Conservation (phyloP, 2,797 vertebrate genomes). For the Petrocephalus sullivani region DNA sequence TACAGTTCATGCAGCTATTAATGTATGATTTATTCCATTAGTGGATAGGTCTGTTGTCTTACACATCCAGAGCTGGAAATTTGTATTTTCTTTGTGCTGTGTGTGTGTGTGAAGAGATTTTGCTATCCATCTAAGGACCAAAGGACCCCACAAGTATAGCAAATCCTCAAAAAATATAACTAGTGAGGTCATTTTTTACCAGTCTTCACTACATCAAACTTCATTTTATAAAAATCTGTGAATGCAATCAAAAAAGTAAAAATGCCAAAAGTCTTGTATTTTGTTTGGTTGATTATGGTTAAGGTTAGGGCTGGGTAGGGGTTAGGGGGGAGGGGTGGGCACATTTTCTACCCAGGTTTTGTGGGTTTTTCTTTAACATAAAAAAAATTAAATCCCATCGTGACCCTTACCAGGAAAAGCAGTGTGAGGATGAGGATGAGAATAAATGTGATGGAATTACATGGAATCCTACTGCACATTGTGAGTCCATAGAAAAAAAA, state of each 20-base stretch:
- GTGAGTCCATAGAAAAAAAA: not conserved
- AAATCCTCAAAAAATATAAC: too few relatives aligned
- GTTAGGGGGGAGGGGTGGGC: not conserved
- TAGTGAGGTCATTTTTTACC: too few relatives aligned
- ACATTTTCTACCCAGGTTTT: not conserved
- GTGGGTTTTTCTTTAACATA: not conserved
- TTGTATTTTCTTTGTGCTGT: too few relatives aligned
- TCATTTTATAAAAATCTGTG: not conserved
- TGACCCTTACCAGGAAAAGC: not conserved
- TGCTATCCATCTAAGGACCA: too few relatives aligned
- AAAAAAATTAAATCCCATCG: not conserved
- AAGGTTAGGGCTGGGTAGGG: too few relatives aligned
- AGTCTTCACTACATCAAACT: too few relatives aligned
- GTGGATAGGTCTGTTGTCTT: too few relatives aligned
- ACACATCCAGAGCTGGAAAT: too few relatives aligned
- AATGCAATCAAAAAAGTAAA: not conserved
- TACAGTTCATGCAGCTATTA: not conserved
- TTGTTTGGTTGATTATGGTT: not conserved
- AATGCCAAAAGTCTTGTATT: not conserved
- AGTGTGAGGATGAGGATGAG: not conserved
- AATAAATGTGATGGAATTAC: not conserved
- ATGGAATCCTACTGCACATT: not conserved
- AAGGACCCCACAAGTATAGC: too few relatives aligned
- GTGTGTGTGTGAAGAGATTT: too few relatives aligned
- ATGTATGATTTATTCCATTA: too few relatives aligned